Evolutionary conservation across 2,797 vertebrate genomes (phyloP).

Genomic region (Dicrostonyx torquatus): DNA sequence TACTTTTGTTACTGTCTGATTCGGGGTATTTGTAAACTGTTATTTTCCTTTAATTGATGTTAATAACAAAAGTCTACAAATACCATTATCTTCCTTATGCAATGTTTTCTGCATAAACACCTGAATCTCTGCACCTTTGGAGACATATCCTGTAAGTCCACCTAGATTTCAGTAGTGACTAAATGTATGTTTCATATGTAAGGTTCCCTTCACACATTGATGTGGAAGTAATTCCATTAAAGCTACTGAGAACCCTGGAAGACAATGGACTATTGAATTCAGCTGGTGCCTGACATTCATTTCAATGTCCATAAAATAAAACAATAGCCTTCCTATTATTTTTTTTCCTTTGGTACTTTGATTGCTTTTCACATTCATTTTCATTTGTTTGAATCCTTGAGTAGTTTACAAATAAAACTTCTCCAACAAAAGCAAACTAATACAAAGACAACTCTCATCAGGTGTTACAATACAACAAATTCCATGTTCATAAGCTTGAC

Average conservation of each 20-base stretch:
- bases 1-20: not conserved
- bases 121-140: not conserved
- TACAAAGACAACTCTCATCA: conserved; percentile 24
- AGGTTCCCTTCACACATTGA: not conserved
- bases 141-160: not conserved
- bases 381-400: conserved; percentile 66
- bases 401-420: conserved; percentile 66
- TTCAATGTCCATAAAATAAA: conserved; percentile 32
- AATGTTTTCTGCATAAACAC: conserved; percentile 3
- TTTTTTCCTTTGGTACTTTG: not conserved
- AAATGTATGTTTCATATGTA: conserved; percentile 58
- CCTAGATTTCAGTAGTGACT: conserved; percentile 41
- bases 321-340: not conserved
- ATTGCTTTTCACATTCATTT: conserved; percentile 45
- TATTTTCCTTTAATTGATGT: conserved; percentile 10
- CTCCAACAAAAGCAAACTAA: conserved; percentile 62
- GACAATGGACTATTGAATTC: not conserved
- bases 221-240: conserved; percentile 56
- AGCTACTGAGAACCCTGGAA: conserved; percentile 43
- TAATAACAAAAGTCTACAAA: not conserved
- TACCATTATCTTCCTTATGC: not conserved
- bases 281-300: conserved; percentile 9
- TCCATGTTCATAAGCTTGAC: not conserved
- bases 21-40: not conserved
- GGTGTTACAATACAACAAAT: not conserved